Evolutionary conservation across 2,888 invertebrate genomes (phyloP), one percentile per base, ranked within the genome.

Genomic region (Biston betularia): DNA sequence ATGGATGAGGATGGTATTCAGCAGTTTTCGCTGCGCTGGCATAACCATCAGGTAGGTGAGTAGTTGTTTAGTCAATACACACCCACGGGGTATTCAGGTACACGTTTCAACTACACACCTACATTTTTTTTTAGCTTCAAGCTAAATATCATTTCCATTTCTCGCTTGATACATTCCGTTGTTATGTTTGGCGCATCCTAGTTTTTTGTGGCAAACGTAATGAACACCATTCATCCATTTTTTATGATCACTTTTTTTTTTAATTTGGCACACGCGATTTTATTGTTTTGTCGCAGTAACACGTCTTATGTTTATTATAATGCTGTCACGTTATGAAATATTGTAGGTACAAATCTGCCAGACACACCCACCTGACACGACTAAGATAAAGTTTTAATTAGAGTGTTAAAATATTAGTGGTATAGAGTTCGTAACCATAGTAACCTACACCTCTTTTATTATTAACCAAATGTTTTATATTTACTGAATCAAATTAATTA

Each of bases 11-110:
- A 95, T 84, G 94, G 95, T 76, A 90, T 95, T 79, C 96, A 96
- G 89, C 97, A 97, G 89, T 97, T 97, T 91, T 97, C 97, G 88
- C 94, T 97, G 83, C 95, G 97, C 88, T 97, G 97, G 97, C 97
- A 97, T 91, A 97, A 97, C 90, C 96, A 96, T 89, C 96, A 96
- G 95, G 96, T 95, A 94, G 95, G 94, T 90, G 85, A 92, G 93
- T 93, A 92, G 79, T 86, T 82, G 75, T 83, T 83, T 86, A 81
- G 79, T 81, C 77, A 79, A 77, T 76, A 83, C 80, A 88, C 86
- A 87, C 85, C 80, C 82, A 86, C 85, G 78, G 77, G 70, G 79
- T 74, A 72, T 73, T 76, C 80, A 84, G 81, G 83, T 82, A 85
- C 81, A 83, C 79, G 34, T n/a, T 68, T 68, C 54, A 54, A 54